Percentiles rank a stretch among this genome's conserved stretches.
Conservation (phyloP, 1,140 invertebrate species). For the Drosophila subobscura region DNA sequence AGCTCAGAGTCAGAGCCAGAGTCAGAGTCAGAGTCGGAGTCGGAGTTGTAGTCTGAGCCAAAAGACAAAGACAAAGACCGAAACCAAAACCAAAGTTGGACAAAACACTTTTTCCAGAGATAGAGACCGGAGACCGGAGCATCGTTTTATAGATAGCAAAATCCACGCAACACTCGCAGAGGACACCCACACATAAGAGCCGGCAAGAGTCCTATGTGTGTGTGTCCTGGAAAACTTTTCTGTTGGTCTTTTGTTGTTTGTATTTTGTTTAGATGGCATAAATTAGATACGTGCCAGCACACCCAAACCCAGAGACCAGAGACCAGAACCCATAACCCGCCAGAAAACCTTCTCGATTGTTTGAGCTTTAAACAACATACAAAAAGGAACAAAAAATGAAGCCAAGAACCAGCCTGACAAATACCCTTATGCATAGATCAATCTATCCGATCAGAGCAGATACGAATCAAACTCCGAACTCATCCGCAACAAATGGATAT, state of each 20-base stretch:
- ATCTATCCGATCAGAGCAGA: no score
- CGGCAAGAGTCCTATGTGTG: slow-evolving; percentile 4
- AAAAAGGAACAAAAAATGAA: neutral
- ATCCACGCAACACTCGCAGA: slow-evolving; percentile 62
- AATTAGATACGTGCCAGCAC: slow-evolving; percentile 77
- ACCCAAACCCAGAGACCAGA: slow-evolving; percentile 25
- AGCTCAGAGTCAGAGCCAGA: slow-evolving; percentile 33
- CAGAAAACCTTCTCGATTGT: slow-evolving; percentile 43
- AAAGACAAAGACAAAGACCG: slow-evolving; percentile 29
- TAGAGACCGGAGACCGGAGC: slow-evolving; percentile 13
- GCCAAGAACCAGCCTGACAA: no score
- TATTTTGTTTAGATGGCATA: slow-evolving; percentile 78
- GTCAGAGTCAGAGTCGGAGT: neutral
- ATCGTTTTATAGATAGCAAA: slow-evolving; percentile 72
- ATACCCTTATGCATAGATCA: no score
- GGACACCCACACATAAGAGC: slow-evolving; percentile 17
- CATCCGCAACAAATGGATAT: no score
- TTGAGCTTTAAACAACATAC: slow-evolving; percentile 47
- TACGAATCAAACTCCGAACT: no score
- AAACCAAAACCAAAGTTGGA: slow-evolving; percentile 50
- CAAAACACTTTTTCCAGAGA: slow-evolving; percentile 62
- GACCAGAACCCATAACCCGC: neutral
- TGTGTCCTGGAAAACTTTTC: slow-evolving; percentile 57
- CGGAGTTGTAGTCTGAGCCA: neutral
- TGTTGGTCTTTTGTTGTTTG: slow-evolving; percentile 74